Evolutionary conservation across 2,113 vertebrate genomes (phyloP), one percentile per base, ranked within the genome.

Genomic region (Prionailurus viverrinus): DNA sequence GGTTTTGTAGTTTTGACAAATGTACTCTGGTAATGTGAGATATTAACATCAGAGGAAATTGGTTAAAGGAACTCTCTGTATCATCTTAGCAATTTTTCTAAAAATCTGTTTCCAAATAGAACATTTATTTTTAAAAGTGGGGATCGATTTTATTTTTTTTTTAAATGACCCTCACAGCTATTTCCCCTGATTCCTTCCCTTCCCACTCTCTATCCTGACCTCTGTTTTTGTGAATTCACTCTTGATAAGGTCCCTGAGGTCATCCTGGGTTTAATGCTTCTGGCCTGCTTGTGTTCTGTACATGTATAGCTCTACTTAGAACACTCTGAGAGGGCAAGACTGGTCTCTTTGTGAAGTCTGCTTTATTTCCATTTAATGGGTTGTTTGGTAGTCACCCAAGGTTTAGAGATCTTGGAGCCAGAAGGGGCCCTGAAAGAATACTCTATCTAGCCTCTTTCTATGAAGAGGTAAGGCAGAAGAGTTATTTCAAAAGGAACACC

Each of bases 21-120:
- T 36, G 18, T 66, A 65, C 81, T 51, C 16, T 69, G 33, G 66
- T 87, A 53, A 93, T 39, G 31, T 93, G 55, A 93, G 19, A 90
- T 58, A 66, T 74, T 90, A 51, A 68, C 14, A 68, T 91, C 53
- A 91, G 74, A 33, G 66, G 36, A 69, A 81, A 91, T 48, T 86
- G 53, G 55, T 74, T 81, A 83, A 71, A 93, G 48, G 39, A 80
- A 58, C 31, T 96, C 29, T 69, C 51, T 86, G 31, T 80, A 91
- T 80, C 27, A 81, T 87, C 66, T 80, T 87, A 61, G 81, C 58
- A 87, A 87, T n/a, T 95, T 97, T 95, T 93, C 58, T 76, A 61
- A 90, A 68, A 68, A 81, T 93, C 48, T 93, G 85, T 68, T 93
- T n/a, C 27, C 51, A 76, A 93, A 94, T 82, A 51, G 31, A 71